Conservation (phyloP, 2,888 invertebrate species). For the Trachelus troglodyta region DNA sequence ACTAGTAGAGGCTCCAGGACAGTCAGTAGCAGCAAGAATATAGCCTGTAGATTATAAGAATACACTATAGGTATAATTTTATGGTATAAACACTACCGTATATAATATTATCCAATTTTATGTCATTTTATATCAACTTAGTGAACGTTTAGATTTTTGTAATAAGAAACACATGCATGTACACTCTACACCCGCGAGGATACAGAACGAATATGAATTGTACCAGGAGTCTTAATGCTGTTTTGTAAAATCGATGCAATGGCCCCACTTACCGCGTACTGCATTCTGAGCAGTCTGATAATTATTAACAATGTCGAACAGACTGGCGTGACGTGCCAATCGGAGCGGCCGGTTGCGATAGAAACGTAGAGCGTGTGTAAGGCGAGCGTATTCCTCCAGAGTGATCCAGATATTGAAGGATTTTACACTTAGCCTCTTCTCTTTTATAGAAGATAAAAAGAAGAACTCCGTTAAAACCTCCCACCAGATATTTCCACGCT, state of each 20-base stretch:
- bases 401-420: conserved; percentile 52
- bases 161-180: neutral
- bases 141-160: neutral
- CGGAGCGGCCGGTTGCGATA: conserved; percentile 17
- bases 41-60: neutral
- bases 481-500: neutral
- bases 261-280: neutral
- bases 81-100: neutral
- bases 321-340: conserved; percentile 10
- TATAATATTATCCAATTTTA: too few species aligned
- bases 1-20: conserved; percentile 44
- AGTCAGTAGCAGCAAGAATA: conserved; percentile 39
- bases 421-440: conserved; percentile 38
- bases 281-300: conserved; percentile 3
- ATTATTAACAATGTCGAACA: neutral
- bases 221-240: neutral
- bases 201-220: neutral
- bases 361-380: neutral
- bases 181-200: neutral
- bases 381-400: conserved; percentile 30
- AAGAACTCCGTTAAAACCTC: conserved; percentile 31
- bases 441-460: conserved; percentile 60
- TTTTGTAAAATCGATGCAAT: neutral
- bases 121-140: neutral
- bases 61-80: neutral